Conservation (phyloP, 2,888 invertebrate genomes). For the Prosopocoilus inquinatus region DNA sequence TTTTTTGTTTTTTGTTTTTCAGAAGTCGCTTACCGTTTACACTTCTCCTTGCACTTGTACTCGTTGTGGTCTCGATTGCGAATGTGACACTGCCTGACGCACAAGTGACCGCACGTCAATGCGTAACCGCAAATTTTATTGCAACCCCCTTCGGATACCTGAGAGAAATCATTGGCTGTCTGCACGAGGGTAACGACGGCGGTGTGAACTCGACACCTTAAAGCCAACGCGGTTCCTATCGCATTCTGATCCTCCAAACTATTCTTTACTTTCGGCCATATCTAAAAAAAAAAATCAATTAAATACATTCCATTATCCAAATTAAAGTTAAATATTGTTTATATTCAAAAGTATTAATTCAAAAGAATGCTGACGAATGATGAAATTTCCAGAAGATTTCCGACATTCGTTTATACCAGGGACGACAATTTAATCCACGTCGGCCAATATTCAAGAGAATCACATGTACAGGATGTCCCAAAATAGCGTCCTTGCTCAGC, state of each 20-base stretch:
- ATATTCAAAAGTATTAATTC: no score
- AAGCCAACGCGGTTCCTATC: slow-evolving; percentile 54
- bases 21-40: slow-evolving; percentile 51
- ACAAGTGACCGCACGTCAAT: slow-evolving; percentile 63
- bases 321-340: neutral
- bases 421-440: no score
- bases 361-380: no score
- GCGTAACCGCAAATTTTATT: slow-evolving; percentile 51
- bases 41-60: slow-evolving; percentile 53
- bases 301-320: neutral
- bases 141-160: slow-evolving; percentile 64
- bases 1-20: neutral
- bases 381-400: no score
- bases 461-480: no score
- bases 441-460: no score
- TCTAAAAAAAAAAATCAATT: slow-evolving; percentile 29
- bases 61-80: slow-evolving; percentile 55
- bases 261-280: slow-evolving; percentile 59
- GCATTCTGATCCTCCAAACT: slow-evolving; percentile 53
- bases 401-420: no score
- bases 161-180: slow-evolving; percentile 49
- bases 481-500: no score
- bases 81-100: slow-evolving; percentile 61
- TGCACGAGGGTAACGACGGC: slow-evolving; percentile 47
- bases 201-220: slow-evolving; percentile 56